Evolutionary conservation across 2,888 invertebrate genomes (phyloP), one percentile per base, ranked within the genome.

Genomic region (Drosophila cognata): DNA sequence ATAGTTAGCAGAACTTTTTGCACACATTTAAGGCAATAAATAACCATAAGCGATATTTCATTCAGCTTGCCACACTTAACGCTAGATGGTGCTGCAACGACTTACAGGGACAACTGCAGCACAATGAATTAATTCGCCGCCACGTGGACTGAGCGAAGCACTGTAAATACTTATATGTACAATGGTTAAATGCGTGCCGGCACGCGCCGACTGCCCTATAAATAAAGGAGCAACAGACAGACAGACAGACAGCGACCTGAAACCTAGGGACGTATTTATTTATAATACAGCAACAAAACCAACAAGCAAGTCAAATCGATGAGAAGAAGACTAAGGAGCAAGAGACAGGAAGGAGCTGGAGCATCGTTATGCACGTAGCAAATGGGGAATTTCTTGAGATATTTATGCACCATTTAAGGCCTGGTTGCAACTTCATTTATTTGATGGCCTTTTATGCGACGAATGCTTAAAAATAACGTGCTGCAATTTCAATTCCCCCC

Each of bases 151-250:
- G 57, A 59, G 18, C 10, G 50, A 28, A 38, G 43, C 43, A 60
- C 41, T 65, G 68, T 57, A 62, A 48, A 41, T 56, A 35, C 31
- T 25, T 51, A 18, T 60, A 43, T 52, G 18, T 31, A n/a, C 38
- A 50, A 57, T 52, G 56, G 56, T 57, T 63, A 38, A 71, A 66
- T 74, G 73, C 75, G 64, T 85, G 66, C 73, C 71, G 84, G 84
- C 90, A 86, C 86, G 86, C 87, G 90, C 81, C 79, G 65, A 70
- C 73, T 76, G 76, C 69, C 84, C 84, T 90, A 86, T 90, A 90
- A 90, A 87, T 82, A 82, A 71, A 56, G 28, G n/a, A 38, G 38
- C 55, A 55, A 41, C 61, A 57, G 36, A 46, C 70, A 64, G 62
- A 36, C 55, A 2, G 35, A 25, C 55, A 13, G n/a, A 55, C 31